Percentiles rank a stretch among this genome's conserved stretches.
phyloP scores from a whole-genome alignment of 64 coral and sea anemone species.

The Trachythela sp. region DNA sequence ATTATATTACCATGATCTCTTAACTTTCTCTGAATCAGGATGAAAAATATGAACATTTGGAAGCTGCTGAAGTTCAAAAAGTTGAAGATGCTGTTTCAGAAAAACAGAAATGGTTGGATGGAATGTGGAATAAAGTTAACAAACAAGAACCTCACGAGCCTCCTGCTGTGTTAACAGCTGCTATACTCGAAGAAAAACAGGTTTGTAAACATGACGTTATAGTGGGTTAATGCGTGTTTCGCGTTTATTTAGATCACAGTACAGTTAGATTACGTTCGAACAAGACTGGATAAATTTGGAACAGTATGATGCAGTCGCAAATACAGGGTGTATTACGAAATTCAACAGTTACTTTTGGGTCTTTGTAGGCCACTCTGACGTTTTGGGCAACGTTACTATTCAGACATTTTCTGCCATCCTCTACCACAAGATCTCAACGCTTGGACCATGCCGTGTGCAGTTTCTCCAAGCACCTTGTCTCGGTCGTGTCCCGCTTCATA shows the following conservation, averaged over 20 bases:
- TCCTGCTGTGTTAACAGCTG: constrained; percentile 18
- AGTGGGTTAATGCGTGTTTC: not conserved
- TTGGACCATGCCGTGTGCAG: too few relatives aligned
- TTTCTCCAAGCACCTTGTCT: too few relatives aligned
- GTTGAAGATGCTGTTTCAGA: not conserved
- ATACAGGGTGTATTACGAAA: too few relatives aligned
- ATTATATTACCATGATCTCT: not conserved
- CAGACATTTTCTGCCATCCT: too few relatives aligned
- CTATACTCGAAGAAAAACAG: not conserved
- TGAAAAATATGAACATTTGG: constrained; percentile 24
- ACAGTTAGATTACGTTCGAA: not conserved
- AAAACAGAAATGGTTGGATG: constrained; percentile 6
- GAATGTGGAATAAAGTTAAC: not conserved
- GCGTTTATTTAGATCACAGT: not conserved
- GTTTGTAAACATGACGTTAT: not conserved
- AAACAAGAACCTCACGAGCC: not conserved
- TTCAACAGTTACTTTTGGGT: too few relatives aligned
- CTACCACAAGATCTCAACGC: too few relatives aligned
- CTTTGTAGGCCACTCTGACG: too few relatives aligned
- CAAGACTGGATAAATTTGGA: too few relatives aligned
- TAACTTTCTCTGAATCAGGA: not conserved
- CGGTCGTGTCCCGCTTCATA: too few relatives aligned
- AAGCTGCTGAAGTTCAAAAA: constrained; percentile 5
- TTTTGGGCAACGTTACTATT: too few relatives aligned
- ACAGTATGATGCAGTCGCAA: too few relatives aligned